Base-by-base conservation (phyloP, 2,797 vertebrate species). In the Kryptolebias ocellatus region DNA sequence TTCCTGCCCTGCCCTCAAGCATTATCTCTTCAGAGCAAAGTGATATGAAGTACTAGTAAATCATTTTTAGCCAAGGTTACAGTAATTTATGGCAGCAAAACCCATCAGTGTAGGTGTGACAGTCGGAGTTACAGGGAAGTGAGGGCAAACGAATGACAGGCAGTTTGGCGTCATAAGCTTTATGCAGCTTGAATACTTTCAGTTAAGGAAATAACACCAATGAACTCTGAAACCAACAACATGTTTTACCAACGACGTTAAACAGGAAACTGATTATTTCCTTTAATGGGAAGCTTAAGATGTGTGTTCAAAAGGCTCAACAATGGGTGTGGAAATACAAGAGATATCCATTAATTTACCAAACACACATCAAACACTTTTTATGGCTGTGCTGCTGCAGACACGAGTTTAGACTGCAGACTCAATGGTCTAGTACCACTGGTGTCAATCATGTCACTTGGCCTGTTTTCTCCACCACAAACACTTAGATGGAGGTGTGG, bases 61-160 rank as follows among this genome's bases (percentile, higher is more conserved):
- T 59, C 54, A 29, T 59, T 64, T 9, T 14, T 3, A 52, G 12
- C 18, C 1, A 3, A 27, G 20, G 52, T 73, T 79, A 68, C 72
- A 75, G 56, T 66, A 60, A 72, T 8, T 52, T 17, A 44, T 17
- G 20, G 51, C 49, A n/a, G 39, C 2, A 16, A 54, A 42, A 67
- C 7, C 1, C 45, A 20, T 37, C 28, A 4, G 57, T n/a, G 45
- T 68, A 55, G 60, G 63, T 64, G 74, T 70, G 61, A 53, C 37
- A 18, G 78, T 62, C n/a, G 16, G 14, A 58, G 39, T 55, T 20
- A 50, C 49, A 37, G 70, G 18, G 80, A 83, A 87, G 76, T 77
- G 45, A 24, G 24, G 10, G 29, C 3, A 67, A 64, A 77, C 14
- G 18, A 70, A 53, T 3, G 34, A 58, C 45, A 18, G 34, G 7